Evolutionary conservation across 2,797 vertebrate species (phyloP).

Genomic region (Oreochromis mossambicus): DNA sequence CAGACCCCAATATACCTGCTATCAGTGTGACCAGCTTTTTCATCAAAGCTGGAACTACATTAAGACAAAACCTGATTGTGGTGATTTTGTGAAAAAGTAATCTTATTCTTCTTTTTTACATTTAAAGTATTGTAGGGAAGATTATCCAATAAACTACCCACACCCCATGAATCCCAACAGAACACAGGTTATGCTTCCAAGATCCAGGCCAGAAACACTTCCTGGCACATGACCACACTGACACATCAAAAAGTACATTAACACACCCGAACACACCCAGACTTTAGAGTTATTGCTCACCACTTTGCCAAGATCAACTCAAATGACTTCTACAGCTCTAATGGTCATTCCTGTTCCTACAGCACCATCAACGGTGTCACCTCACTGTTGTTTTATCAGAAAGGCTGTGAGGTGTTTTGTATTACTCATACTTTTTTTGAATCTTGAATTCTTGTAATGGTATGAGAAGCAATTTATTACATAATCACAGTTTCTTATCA

Average conservation of each 20-base stretch:
- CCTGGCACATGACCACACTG: conserved; percentile 24
- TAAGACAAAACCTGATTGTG: conserved; percentile 11
- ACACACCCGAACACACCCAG: conserved; percentile 62
- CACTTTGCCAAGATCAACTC: neutral
- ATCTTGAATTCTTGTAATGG: neutral
- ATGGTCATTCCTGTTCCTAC: neutral
- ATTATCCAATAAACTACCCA: conserved; percentile 14
- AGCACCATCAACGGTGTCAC: neutral
- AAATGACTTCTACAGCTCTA: neutral
- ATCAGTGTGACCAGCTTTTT: neutral
- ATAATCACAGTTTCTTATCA: conserved; percentile 15
- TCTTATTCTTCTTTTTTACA: neutral
- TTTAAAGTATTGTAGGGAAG: neutral
- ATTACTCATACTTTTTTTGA: neutral
- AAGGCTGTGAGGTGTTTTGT: neutral
- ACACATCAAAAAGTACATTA: conserved; percentile 44
- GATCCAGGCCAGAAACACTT: conserved; percentile 38
- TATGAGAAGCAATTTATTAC: neutral
- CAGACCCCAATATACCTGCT: neutral
- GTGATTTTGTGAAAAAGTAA: neutral
- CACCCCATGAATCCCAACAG: conserved; percentile 17
- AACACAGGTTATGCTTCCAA: neutral
- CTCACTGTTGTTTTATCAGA: neutral
- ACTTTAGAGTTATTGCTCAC: conserved; percentile 32
- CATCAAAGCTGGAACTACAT: neutral